Conservation (phyloP, 2,888 invertebrate genomes). For the Lithophane semibrunnea region DNA sequence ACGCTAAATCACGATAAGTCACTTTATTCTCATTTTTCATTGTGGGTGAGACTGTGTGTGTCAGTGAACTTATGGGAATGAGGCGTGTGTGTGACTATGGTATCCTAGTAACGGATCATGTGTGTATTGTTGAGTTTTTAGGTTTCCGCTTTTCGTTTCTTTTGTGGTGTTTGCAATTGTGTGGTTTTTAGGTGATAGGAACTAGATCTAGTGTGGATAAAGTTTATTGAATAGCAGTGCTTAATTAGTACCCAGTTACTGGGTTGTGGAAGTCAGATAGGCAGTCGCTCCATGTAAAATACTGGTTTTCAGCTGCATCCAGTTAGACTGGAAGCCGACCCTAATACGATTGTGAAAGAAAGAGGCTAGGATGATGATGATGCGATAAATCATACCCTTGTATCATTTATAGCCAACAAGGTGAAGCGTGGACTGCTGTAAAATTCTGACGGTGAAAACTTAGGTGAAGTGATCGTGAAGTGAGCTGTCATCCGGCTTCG, state of each 20-base stretch:
- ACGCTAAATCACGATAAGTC: slow-evolving; percentile 54
- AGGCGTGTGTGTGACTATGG: slow-evolving; percentile 42
- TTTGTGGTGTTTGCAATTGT: slow-evolving; percentile 31
- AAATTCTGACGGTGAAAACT: not conserved
- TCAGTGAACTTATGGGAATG: slow-evolving; percentile 58
- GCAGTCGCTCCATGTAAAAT: not conserved
- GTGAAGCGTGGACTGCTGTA: not conserved
- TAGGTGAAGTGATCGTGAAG: not conserved
- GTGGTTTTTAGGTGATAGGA: slow-evolving; percentile 14
- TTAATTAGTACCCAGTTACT: not conserved
- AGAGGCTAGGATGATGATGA: no score
- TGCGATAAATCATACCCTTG: not conserved
- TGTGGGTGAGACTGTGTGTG: slow-evolving; percentile 35
- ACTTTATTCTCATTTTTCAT: slow-evolving; percentile 45
- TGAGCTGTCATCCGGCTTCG: no score
- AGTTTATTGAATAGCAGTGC: not conserved
- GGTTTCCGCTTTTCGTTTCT: slow-evolving; percentile 44
- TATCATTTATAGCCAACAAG: not conserved
- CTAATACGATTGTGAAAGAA: no score
- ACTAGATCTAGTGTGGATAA: slow-evolving; percentile 1
- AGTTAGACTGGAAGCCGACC: not conserved
- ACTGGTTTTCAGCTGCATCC: not conserved
- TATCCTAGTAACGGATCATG: slow-evolving; percentile 53
- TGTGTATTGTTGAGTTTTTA: slow-evolving; percentile 39
- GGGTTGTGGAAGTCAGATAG: not conserved